phyloP scores from a whole-genome alignment of 2,888 invertebrate genomes.

The Saturnia pavonia region DNA sequence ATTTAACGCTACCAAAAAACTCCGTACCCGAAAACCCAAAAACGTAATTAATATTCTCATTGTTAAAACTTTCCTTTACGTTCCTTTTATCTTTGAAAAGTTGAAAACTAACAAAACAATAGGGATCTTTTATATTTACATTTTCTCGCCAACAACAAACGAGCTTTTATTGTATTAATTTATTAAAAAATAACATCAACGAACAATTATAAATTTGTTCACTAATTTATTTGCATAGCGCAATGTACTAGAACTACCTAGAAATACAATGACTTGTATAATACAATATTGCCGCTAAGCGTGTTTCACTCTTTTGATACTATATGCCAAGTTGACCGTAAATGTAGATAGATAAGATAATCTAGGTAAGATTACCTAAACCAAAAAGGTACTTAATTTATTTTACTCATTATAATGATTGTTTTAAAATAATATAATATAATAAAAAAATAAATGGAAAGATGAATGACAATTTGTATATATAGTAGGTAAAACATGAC shows the following conservation, averaged over 20 bases:
- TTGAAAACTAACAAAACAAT: slow-evolving; percentile 15
- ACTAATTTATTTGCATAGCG: neutral
- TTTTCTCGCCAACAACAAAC: neutral
- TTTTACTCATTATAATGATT: no score
- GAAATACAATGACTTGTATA: neutral
- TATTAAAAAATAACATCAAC: neutral
- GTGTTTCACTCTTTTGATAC: neutral
- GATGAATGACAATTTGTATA: no score
- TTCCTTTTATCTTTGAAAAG: slow-evolving; percentile 11
- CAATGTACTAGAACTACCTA: neutral
- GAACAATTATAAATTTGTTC: no score
- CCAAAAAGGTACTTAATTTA: no score
- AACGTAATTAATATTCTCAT: slow-evolving; percentile 29
- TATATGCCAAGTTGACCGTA: no score
- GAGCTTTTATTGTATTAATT: neutral
- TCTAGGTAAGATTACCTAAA: no score
- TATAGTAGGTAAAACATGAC: no score
- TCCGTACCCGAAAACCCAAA: slow-evolving; percentile 22
- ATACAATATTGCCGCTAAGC: neutral
- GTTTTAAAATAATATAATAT: no score
- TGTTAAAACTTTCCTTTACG: slow-evolving; percentile 23
- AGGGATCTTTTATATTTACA: neutral
- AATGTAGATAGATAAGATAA: no score
- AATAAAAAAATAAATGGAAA: no score
- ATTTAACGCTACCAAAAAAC: slow-evolving; percentile 18